Conservation (phyloP, 1,140 invertebrate genomes). For the Papilio glaucus region DNA sequence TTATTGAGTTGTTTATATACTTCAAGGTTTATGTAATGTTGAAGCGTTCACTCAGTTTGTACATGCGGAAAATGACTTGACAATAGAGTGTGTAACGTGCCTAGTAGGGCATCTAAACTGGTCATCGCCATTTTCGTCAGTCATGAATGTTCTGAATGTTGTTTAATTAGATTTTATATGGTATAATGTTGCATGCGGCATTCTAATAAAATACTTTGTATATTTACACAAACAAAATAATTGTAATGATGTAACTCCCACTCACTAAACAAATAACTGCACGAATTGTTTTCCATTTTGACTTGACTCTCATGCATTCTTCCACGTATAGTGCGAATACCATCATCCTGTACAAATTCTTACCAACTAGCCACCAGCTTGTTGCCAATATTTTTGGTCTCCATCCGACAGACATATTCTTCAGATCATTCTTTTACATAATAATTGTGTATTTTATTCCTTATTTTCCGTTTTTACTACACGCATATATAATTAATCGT, state of each 20-base stretch:
- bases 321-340: too few relatives aligned
- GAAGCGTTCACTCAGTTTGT: slow-evolving; percentile 10
- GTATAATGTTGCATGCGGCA: not conserved
- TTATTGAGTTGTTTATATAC: not conserved
- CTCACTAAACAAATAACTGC: not conserved
- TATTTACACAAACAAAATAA: slow-evolving; percentile 11
- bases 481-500: too few relatives aligned
- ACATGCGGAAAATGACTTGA: slow-evolving; percentile 30
- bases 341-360: too few relatives aligned
- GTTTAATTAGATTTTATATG: slow-evolving; percentile 29
- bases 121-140: slow-evolving; percentile 23
- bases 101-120: slow-evolving; percentile 12
- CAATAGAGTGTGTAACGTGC: not conserved
- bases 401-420: too few relatives aligned
- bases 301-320: too few relatives aligned
- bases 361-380: too few relatives aligned
- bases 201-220: slow-evolving; percentile 19
- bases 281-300: too few relatives aligned
- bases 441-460: too few relatives aligned
- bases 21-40: not conserved
- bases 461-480: too few relatives aligned
- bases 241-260: not conserved
- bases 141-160: slow-evolving; percentile 6
- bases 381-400: too few relatives aligned
- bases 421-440: too few relatives aligned